Base-by-base conservation (phyloP, 2,113 vertebrate species). In the Fukomys damarensis region DNA sequence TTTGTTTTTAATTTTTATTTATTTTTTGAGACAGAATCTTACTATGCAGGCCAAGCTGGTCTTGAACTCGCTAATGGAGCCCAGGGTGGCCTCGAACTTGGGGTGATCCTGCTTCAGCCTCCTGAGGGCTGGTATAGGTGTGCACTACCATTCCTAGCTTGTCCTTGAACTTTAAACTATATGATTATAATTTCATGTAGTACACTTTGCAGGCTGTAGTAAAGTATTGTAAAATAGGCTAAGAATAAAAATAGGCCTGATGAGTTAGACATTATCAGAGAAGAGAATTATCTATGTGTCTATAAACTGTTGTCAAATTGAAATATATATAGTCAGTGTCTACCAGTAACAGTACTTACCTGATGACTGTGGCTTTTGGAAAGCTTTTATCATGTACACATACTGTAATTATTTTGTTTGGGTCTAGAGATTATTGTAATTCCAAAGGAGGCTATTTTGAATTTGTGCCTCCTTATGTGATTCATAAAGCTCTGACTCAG, bases 141-240 rank as follows among this genome's bases (percentile, higher is more conserved):
- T n/a, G n/a, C n/a, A n/a, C n/a, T n/a, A n/a, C n/a, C n/a, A n/a
- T 6, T 5, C 65, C 35, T 32, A 4, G 32, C 35, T 68, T n/a
- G 65, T 82, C 52, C 16, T 90, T 90, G 46, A 91, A 87, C 96
- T 94, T 91, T 79, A 81, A 87, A n/a, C 77, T 92, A 79, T 70
- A 41, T 84, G 54, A 14, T 96, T 68, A 49, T 20, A 83, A 59
- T 83, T 86, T 3, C 4, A 56, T 68, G 5, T 9, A 61, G 49
- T 81, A 77, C 26, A 81, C 28, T 85, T 83, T 76, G 61, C 35
- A 68, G 41, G 65, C 2, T 84, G 2, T 86, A 86, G 26, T 43
- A 86, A 61, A 28, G 5, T 83, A 82, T 65, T 84, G 1, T 93
- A 46, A 70, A 94, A 79, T 76, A 66, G 70, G 2, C 85, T 93